Conservation (phyloP, 2,113 vertebrate species). For the Prinia subflava region DNA sequence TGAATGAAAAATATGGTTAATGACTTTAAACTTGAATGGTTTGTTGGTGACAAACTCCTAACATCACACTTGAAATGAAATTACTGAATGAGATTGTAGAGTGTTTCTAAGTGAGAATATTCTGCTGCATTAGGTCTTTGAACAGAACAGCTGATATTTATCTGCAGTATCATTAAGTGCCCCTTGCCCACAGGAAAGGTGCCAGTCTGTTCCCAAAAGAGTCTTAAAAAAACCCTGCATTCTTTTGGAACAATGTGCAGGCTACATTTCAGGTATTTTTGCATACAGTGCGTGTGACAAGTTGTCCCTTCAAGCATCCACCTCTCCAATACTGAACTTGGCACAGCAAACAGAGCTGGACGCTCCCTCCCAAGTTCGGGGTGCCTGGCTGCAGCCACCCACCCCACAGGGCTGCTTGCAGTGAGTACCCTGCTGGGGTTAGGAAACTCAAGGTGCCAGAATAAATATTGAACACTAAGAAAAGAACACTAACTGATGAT, state of each 20-base stretch:
- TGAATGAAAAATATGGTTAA: background rate
- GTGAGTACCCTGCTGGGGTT: background rate
- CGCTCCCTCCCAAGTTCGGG: background rate
- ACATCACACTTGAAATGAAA: background rate
- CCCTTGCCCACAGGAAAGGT: background rate
- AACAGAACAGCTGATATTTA: background rate
- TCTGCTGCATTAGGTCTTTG: background rate
- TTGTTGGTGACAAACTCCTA: background rate
- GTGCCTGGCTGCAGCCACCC: fast-evolving
- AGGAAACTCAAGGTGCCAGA: background rate
- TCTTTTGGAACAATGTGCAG: background rate
- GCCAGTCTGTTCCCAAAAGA: background rate
- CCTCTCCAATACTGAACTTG: background rate
- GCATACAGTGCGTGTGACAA: background rate
- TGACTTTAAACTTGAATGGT: background rate
- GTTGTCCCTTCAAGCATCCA: background rate
- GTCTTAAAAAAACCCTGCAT: fast-evolving
- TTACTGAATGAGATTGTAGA: fast-evolving
- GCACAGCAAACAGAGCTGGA: background rate
- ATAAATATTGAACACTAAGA: background rate
- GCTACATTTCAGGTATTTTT: background rate
- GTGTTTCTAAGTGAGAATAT: background rate
- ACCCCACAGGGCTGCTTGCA: background rate
- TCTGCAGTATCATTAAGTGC: background rate
- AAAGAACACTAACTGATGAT: background rate